Conservation (phyloP, 2,797 vertebrate species). For the Leptatherina wallacei region DNA sequence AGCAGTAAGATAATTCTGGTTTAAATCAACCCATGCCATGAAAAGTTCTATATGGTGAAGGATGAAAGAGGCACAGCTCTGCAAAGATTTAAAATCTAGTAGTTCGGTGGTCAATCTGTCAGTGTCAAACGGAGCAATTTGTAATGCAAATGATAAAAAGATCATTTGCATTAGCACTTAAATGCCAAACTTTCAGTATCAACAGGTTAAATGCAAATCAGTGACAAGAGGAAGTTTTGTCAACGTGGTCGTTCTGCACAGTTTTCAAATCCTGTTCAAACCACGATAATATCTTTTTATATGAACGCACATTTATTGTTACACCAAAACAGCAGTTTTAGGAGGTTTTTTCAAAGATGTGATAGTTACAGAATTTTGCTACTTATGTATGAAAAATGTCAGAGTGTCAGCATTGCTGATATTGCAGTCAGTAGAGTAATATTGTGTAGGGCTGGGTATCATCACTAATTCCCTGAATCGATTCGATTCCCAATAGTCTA, state of each 20-base stretch:
- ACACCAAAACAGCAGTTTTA: too few relatives aligned
- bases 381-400: not conserved
- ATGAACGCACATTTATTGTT: not conserved
- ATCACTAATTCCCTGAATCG: too few relatives aligned
- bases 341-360: too few relatives aligned
- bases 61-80: not conserved
- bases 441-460: too few relatives aligned
- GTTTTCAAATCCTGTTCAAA: not conserved
- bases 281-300: not conserved
- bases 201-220: conserved; percentile 3
- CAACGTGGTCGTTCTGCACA: not conserved
- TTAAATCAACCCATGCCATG: not conserved
- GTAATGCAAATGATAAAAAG: conserved; percentile 3
- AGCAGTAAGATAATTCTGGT: too few relatives aligned
- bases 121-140: not conserved
- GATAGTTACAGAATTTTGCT: too few relatives aligned
- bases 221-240: not conserved
- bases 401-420: too few relatives aligned
- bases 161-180: not conserved
- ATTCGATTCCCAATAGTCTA: too few relatives aligned
- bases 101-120: not conserved
- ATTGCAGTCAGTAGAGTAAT: too few relatives aligned
- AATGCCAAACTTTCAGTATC: conserved; percentile 10
- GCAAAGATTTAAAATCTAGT: too few relatives aligned
- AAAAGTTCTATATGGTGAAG: not conserved